Base-by-base conservation (phyloP, 2,797 vertebrate species). In the Anguilla pacifica region DNA sequence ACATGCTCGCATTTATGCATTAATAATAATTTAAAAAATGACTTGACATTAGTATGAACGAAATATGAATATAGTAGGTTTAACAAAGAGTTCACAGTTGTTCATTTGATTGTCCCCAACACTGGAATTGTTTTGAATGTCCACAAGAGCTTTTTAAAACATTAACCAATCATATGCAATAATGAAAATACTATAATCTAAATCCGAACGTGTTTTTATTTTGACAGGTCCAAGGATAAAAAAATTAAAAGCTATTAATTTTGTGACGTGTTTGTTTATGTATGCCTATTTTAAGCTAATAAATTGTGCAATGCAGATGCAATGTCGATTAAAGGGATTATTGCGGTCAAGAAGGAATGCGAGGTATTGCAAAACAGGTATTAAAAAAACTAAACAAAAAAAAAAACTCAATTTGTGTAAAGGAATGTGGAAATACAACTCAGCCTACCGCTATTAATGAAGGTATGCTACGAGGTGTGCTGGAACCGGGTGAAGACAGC, bases 391-490 rank as follows among this genome's bases (percentile, higher is more conserved):
- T 46, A 46, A 46, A 43, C 39, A 46, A 55, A 46, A 46, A 46
- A 43, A 43, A 43, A 59, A 59, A 96, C 96, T 97, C 95, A 93
- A 95, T 96, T 95, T 95, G 90, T 94, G 93, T 95, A 93, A 95
- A 96, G 98, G 98, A 99, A 99, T 99, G 98, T 98, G 98, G 98
- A 98, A 97, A 97, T 97, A 95, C 98, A 97, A 97, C 98, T 98
- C 97, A 93, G 96, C 93, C 94, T 93, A 94, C 95, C 93, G 96
- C 96, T 96, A 95, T 96, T 96, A 97, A 96, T 95, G 95, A 96
- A 96, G 94, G 95, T 92, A 94, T 94, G 95, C 91, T 53, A 93
- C 57, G 93, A 93, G 92, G 90, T 91, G 95, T 92, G 90, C 83
- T 89, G 89, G 92, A 92, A 93, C 91, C 92, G 93, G 92, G 92